phyloP scores from a whole-genome alignment of 2,888 invertebrate species.

The Oligia fasciuncula region DNA sequence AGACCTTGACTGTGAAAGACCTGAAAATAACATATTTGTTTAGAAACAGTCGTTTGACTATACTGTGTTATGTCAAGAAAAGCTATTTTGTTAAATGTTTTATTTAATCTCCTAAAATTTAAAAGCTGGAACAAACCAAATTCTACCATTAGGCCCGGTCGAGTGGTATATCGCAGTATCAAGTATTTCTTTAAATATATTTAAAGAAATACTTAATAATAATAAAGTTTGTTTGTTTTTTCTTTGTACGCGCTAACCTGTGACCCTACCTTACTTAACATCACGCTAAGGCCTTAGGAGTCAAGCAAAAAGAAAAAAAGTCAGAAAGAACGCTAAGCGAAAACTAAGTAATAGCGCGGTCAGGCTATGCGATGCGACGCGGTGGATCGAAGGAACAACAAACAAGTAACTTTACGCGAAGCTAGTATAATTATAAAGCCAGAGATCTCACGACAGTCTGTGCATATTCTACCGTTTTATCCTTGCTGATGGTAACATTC shows the following conservation, averaged over 20 bases:
- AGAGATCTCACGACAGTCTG: neutral
- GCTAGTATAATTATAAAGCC: neutral
- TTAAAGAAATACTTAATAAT: too few species aligned
- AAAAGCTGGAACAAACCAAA: neutral
- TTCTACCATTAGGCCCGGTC: too few species aligned
- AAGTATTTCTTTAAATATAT: neutral
- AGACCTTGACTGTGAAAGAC: neutral
- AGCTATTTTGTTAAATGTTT: neutral
- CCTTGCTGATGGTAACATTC: neutral
- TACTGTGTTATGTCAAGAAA: neutral
- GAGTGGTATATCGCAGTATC: neutral
- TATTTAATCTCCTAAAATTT: neutral
- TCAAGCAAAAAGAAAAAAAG: neutral
- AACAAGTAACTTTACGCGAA: neutral
- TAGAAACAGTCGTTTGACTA: neutral
- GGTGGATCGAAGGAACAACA: neutral
- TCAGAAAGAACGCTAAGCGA: neutral
- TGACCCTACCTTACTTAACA: neutral
- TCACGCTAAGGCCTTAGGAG: neutral
- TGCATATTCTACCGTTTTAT: neutral
- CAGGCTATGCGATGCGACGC: neutral
- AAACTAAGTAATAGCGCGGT: neutral
- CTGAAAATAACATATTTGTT: neutral
- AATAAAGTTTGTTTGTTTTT: too few species aligned
- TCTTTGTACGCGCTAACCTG: neutral